Base-by-base conservation (phyloP, 2,888 invertebrate genomes). In the Psococerastis gibbosa region DNA sequence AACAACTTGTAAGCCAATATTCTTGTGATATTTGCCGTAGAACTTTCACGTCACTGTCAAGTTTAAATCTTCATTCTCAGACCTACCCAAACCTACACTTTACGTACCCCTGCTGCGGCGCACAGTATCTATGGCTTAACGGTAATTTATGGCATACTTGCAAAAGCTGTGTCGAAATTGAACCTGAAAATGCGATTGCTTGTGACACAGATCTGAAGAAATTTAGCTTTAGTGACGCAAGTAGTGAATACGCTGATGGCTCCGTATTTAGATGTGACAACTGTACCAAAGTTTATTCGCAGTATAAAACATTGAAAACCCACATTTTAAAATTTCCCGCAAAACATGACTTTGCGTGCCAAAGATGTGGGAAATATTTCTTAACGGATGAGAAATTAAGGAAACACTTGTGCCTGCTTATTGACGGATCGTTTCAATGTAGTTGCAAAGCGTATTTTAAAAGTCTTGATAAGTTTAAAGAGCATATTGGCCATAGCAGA, bases 291-390 rank as follows among this genome's bases (percentile, higher is more conserved):
- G 15, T 20, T 13, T 38, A 18, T 20, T 38, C 13, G 9, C 3
- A 20, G 5, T 38, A 20, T 13, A 3, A 18, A 6, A 11, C 17
- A 18, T 18, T 38, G 20, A 38, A 17, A 38, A 13, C 17, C 20
- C 6, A 38, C 18, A 20, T 38, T 13, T 13, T 20, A 20, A 38
- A 34, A 34, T 34, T 18, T 20, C 38, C 38, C 13, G 38, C 17
- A 13, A 38, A 38, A 17, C 38, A 38, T 20, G 38, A 38, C 20
- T 38, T 16, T 20, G 20, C 17, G n/a, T 38, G 38, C 20, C 15
- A 38, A 9, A 5, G 8, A 6, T 38, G 38, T 11, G 3, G 20
- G 22, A 38, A 38, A 38, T 4, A 17, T 20, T 38, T 38, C 11
- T 6, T 11, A 5, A 3, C 13, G 17, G 17, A 9, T 18, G 6